These are phyloP conservation scores for Hydrolagus colliei DNA, from an alignment of 2,797 vertebrate species.

Conservation along the genomic window DNA sequence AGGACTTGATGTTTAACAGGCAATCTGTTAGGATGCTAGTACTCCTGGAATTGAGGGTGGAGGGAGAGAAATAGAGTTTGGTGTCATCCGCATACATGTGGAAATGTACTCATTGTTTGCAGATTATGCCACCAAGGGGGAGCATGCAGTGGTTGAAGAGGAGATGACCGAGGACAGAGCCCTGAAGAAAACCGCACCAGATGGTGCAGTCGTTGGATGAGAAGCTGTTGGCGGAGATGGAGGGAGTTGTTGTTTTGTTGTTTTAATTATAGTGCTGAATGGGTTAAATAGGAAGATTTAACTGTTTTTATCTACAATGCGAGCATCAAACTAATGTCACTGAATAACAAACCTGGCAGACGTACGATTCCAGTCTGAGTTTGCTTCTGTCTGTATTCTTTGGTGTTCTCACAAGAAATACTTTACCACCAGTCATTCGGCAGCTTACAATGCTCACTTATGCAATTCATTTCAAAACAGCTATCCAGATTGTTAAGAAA, in stretches of 20 bases:
- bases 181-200: not conserved
- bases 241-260: not conserved
- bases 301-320: not conserved
- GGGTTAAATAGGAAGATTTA: not conserved
- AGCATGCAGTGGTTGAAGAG: too few relatives aligned
- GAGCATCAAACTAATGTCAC: not conserved
- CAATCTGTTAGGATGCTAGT: too few relatives aligned
- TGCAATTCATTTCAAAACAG: not conserved
- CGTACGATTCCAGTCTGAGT: not conserved
- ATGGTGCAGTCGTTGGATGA: not conserved
- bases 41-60: too few relatives aligned
- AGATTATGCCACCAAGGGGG: too few relatives aligned
- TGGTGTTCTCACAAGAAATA: not conserved
- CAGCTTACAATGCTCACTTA: not conserved
- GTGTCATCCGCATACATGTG: too few relatives aligned
- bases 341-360: constrained; percentile 5
- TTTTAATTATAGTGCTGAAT: not conserved
- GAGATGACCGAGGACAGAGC: too few relatives aligned
- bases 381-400: not conserved
- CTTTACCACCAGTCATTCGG: not conserved
- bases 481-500: not conserved
- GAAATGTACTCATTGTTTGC: too few relatives aligned
- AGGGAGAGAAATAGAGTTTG: too few relatives aligned
- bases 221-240: not conserved
- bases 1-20: too few relatives aligned